Evolutionary conservation across 2,113 vertebrate genomes (phyloP).

Genomic region (Phaetusa simplex): DNA sequence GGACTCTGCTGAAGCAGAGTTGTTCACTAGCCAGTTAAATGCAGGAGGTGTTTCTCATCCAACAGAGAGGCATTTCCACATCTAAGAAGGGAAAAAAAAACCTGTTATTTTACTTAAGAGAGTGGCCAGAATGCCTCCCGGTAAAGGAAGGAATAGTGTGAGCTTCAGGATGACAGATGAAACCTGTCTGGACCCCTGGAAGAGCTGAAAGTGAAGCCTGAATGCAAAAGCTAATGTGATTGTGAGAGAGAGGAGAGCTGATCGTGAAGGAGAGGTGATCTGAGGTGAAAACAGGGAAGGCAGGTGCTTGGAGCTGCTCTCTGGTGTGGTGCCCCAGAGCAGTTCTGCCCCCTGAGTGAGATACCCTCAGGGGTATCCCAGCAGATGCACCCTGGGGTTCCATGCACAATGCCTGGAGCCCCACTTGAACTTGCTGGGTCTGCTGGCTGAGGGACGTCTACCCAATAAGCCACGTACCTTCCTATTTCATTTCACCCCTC

Average conservation of each 20-base stretch:
- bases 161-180: neutral
- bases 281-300: neutral
- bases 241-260: neutral
- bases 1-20: neutral
- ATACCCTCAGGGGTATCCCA: neutral
- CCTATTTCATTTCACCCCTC: neutral
- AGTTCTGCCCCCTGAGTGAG: neutral
- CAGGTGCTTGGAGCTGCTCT: neutral
- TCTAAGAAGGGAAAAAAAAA: neutral
- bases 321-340: neutral
- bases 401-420: fast-evolving
- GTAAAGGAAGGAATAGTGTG: neutral
- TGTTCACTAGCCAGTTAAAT: neutral
- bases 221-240: neutral
- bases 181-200: neutral
- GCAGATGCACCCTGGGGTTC: neutral
- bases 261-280: neutral
- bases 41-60: neutral
- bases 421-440: neutral
- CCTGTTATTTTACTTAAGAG: neutral
- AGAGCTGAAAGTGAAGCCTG: neutral
- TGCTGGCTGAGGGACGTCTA: neutral
- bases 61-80: neutral
- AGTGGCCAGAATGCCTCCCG: neutral
- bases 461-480: neutral